Evolutionary conservation across 2,888 invertebrate species (phyloP).

Genomic region (Pristionchus arcanus): DNA sequence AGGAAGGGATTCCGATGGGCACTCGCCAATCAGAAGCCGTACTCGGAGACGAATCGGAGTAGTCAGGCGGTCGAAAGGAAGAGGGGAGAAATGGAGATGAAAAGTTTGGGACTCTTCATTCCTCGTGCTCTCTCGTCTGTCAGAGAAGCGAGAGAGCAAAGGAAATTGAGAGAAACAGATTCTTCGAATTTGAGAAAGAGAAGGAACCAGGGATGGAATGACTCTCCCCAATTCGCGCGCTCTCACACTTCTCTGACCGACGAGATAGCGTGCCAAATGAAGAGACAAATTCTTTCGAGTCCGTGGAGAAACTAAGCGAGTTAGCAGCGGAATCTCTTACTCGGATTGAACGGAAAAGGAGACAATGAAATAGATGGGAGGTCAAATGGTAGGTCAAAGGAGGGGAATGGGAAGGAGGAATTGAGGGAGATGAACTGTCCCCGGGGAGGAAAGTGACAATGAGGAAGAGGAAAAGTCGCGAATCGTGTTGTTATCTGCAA

Average conservation of each 20-base stretch:
- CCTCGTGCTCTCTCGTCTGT: not conserved
- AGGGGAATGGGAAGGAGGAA: slow-evolving; percentile 8
- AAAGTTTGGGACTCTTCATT: not conserved
- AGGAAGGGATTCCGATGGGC: not conserved
- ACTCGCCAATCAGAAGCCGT: not conserved
- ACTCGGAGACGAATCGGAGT: not conserved
- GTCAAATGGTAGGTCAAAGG: slow-evolving; percentile 20
- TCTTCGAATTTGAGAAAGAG: not conserved
- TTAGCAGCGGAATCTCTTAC: not conserved
- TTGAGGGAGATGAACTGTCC: not conserved
- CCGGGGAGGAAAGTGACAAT: not conserved
- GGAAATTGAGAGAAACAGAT: not conserved
- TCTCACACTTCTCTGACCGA: too few species aligned
- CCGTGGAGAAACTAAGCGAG: slow-evolving; percentile 5
- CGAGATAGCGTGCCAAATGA: too few species aligned
- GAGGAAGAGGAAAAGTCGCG: slow-evolving; percentile 9
- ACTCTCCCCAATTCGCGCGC: too few species aligned
- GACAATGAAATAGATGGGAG: not conserved
- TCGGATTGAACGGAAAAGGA: not conserved
- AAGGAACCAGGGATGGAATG: too few species aligned
- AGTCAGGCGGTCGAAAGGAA: not conserved
- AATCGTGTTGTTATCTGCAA: not conserved
- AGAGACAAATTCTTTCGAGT: too few species aligned
- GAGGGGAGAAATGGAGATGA: not conserved
- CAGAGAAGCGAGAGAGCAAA: too few species aligned